Evolutionary conservation across 2,113 vertebrate species (phyloP).

Genomic region (Garra rufa): DNA sequence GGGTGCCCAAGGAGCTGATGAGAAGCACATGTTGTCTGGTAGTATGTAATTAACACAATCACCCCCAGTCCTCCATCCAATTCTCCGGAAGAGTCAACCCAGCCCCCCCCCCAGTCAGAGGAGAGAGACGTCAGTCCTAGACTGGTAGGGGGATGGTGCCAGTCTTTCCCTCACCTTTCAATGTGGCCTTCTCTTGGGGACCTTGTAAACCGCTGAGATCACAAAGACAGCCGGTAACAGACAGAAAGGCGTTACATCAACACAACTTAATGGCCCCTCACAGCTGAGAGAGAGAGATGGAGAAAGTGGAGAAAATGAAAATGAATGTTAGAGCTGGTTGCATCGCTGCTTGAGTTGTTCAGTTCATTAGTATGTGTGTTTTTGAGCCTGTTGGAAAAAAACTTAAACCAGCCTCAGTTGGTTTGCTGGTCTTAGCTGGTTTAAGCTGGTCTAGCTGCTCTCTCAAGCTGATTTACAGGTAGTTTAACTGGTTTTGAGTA

Average conservation of each 20-base stretch:
- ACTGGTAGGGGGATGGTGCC: constrained; percentile 49
- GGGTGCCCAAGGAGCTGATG: constrained; percentile 74
- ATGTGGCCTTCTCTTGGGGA: constrained; percentile 65
- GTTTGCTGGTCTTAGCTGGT: neutral
- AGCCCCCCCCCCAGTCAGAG: constrained; percentile 57
- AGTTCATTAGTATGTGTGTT: neutral
- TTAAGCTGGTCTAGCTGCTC: neutral
- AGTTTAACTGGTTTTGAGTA: neutral
- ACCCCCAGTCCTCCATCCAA: constrained; percentile 61
- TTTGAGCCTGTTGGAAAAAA: neutral
- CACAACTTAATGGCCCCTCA: constrained; percentile 60
- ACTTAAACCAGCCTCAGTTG: neutral
- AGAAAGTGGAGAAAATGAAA: constrained; percentile 11
- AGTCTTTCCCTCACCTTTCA: constrained; percentile 62
- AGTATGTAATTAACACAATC: constrained; percentile 79
- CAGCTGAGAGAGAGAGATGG: constrained; percentile 6
- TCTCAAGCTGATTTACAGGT: neutral
- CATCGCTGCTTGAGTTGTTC: neutral
- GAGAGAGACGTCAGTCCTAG: constrained; percentile 31
- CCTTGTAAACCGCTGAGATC: constrained; percentile 68
- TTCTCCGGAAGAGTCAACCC: constrained; percentile 60
- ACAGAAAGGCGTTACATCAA: constrained; percentile 66
- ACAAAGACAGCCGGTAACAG: constrained; percentile 62
- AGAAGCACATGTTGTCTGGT: constrained; percentile 81
- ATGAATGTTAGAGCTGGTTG: neutral